Evolutionary conservation across 2,113 vertebrate species (phyloP).

Genomic region (Danio rerio): GRCz12tu NC_133181.1:32142501-32143000

Average conservation of each 20-base stretch:
- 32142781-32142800: not conserved
- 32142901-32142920: conserved; percentile 19
- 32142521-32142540: conserved; percentile 24
- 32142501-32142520: not conserved
- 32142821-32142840: not conserved
- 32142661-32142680: not conserved
- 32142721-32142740: conserved; percentile 6
- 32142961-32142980: conserved; percentile 27
- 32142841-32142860: conserved; percentile 1
- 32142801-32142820: not conserved
- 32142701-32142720: not conserved
- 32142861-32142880: not conserved
- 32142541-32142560: conserved; percentile 41
- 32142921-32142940: conserved; percentile 19
- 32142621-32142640: conserved; percentile 26
- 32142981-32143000: conserved; percentile 9
- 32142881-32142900: not conserved
- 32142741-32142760: not conserved
- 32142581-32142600: conserved; percentile 8
- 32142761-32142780: not conserved
- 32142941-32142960: conserved; percentile 22
- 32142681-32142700: conserved; percentile 11
- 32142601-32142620: not conserved
- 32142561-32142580: not conserved
- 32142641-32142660: conserved; percentile 9